Conservation (phyloP, 2,797 vertebrate genomes). For the Schizothorax lantsangensis region DNA sequence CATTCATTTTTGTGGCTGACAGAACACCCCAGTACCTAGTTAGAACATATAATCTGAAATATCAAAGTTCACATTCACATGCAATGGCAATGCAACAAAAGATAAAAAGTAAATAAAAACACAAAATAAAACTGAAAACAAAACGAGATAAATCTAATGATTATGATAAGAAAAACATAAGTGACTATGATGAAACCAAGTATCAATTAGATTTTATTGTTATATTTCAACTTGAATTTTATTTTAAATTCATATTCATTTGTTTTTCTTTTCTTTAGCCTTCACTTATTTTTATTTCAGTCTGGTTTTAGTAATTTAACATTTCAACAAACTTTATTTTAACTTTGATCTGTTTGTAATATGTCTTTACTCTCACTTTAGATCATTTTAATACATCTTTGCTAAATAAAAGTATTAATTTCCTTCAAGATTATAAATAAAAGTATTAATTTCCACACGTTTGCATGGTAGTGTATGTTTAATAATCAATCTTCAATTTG, state of each 20-base stretch:
- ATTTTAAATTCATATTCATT: not conserved
- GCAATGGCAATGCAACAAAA: not conserved
- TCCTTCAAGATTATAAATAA: not conserved
- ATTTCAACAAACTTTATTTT: not conserved
- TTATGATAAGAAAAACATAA: not conserved
- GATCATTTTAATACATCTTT: not conserved
- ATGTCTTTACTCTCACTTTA: not conserved
- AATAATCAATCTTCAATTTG: not conserved
- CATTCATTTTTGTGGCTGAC: not conserved
- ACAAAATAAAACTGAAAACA: not conserved
- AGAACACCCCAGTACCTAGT: not conserved
- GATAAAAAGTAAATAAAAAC: not conserved
- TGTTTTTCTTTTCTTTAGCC: not conserved
- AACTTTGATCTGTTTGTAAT: not conserved
- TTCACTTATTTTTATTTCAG: not conserved
- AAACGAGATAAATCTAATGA: not conserved
- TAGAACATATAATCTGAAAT: not conserved
- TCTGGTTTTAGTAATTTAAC: not conserved
- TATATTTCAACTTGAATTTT: not conserved
- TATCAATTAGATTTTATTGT: not conserved
- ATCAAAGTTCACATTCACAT: not conserved
- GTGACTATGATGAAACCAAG: not conserved
- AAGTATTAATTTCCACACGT: not conserved
- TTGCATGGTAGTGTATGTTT: not conserved
- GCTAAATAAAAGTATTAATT: not conserved